A percentile compares a stretch with the other conserved stretches of the same genome.
phyloP scores from a whole-genome alignment of 2,888 invertebrate species.

The Limnephilus lunatus region DNA sequence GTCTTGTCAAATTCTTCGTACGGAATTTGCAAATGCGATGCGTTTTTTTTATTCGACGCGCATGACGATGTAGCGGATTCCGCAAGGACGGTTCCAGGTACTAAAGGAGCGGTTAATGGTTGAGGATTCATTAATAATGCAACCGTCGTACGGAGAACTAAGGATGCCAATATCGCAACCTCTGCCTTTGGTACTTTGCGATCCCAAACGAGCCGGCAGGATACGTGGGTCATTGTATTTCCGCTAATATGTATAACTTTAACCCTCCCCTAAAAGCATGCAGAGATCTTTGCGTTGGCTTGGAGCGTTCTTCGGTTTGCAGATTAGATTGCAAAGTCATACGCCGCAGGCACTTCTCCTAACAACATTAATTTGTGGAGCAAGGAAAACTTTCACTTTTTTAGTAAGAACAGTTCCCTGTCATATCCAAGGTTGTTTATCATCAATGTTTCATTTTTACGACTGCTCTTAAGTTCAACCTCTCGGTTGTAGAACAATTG shows the following conservation, averaged over 20 bases:
- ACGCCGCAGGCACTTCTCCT: background rate
- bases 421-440: background rate
- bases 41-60: constrained; percentile 36
- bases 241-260: background rate
- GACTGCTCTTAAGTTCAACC: too few species aligned
- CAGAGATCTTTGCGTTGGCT: background rate
- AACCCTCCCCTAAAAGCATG: background rate
- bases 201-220: background rate
- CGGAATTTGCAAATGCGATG: constrained; percentile 32
- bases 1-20: constrained; percentile 51
- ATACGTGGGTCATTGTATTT: background rate
- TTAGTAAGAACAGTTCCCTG: background rate
- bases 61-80: constrained; percentile 46
- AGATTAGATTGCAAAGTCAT: background rate
- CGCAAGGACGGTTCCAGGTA: constrained; percentile 44
- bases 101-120: constrained; percentile 40
- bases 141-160: constrained; percentile 6
- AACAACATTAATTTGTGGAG: background rate
- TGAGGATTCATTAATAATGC: constrained; percentile 57
- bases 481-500: too few species aligned
- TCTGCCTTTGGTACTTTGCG: background rate
- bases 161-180: background rate
- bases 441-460: too few species aligned
- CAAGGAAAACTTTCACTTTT: background rate
- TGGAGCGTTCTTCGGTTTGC: background rate